Evolutionary conservation across 2,888 invertebrate genomes (phyloP).

Genomic region (Anorthoa munda): DNA sequence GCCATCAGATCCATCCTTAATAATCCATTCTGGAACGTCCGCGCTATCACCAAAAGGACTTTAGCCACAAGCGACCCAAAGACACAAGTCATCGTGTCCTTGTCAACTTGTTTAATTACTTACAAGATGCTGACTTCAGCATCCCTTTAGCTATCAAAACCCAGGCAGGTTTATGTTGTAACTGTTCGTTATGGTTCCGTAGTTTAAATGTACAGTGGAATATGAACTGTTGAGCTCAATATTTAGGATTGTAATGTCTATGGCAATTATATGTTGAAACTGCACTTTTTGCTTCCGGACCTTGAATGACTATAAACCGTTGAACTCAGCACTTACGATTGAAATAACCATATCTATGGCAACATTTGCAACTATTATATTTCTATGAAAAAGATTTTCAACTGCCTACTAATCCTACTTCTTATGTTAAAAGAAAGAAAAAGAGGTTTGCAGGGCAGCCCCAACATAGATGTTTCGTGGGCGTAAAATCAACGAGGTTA

Average conservation of each 20-base stretch:
- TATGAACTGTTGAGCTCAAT: not conserved
- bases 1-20: conserved; percentile 2
- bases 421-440: no score
- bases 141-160: conserved; percentile 30
- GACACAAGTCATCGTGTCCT: conserved; percentile 67
- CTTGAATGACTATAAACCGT: no score
- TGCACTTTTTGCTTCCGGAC: no score
- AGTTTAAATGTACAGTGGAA: not conserved
- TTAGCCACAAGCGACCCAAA: conserved; percentile 44
- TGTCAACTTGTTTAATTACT: conserved; percentile 67
- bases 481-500: no score
- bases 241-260: not conserved
- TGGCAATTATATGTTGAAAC: no score
- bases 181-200: conserved; percentile 1
- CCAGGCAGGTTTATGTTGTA: not conserved
- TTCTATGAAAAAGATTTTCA: no score
- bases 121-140: conserved; percentile 56
- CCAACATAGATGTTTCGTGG: no score
- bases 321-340: no score
- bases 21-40: conserved; percentile 26
- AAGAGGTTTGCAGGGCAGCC: no score
- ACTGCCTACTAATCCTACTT: no score
- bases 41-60: conserved; percentile 19
- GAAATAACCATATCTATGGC: no score
- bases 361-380: no score